These are phyloP conservation scores for Monodelphis domestica DNA, from an alignment of 2,797 vertebrate species.

Conservation along the genomic window DNA sequence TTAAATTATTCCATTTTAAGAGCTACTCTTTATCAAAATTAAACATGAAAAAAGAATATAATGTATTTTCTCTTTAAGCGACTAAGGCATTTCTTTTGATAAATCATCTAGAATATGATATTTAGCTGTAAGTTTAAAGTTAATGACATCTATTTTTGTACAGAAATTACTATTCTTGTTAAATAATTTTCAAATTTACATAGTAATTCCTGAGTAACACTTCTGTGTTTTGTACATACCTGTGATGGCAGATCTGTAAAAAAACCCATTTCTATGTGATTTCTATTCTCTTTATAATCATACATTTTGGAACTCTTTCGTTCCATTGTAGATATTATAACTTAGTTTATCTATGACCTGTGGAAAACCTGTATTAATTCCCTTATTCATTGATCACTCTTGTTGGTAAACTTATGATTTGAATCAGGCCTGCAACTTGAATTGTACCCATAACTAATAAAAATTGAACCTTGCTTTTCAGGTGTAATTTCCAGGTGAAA, in stretches of 20 bases:
- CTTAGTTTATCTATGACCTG: conserved; percentile 51
- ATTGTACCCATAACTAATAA: conserved; percentile 17
- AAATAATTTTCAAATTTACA: conserved; percentile 36
- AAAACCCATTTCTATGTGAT: background rate
- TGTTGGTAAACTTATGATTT: conserved; percentile 49
- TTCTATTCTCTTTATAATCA: conserved; percentile 35
- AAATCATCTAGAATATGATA: background rate
- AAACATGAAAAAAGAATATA: conserved; percentile 4
- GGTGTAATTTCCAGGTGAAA: conserved; percentile 44
- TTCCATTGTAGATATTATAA: conserved; percentile 43
- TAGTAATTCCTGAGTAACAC: conserved; percentile 15
- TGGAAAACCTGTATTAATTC: conserved; percentile 19
- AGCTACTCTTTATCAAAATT: conserved; percentile 48
- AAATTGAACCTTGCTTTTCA: conserved; percentile 43
- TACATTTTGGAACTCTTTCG: conserved; percentile 43
- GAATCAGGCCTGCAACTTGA: conserved; percentile 28
- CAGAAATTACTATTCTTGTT: background rate
- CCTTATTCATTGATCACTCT: conserved; percentile 36
- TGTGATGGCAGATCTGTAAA: conserved; percentile 37
- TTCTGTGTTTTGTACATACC: background rate
- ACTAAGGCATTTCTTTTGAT: background rate
- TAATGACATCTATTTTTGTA: background rate
- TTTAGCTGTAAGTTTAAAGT: conserved; percentile 46
- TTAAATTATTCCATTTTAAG: conserved; percentile 32
- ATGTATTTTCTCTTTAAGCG: background rate